Evolutionary conservation across 1,140 invertebrate species (phyloP), one percentile per base, ranked within the genome.

Genomic region (Formica exsecta): DNA sequence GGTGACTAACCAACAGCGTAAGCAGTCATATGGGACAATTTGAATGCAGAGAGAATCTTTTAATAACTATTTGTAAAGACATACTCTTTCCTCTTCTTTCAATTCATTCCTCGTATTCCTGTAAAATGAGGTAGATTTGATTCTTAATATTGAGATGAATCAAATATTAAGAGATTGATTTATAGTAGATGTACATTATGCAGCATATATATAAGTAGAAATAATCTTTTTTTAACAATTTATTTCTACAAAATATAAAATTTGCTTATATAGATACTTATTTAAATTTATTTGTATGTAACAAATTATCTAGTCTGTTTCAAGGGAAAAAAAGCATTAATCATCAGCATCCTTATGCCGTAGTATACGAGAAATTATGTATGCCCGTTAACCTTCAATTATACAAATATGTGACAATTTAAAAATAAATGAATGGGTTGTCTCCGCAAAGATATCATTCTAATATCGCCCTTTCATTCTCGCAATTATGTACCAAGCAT

Each of bases 31-130:
- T 87, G 87, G 80, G 80, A 88, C 62, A 84, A 86, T 89, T 86
- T 80, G 76, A 88, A 88, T 91, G 90, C 88, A 88, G 62, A 57
- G 76, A 79, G 73, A 83, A 90, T 89, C 90, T 92, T 92, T 90
- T 91, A 91, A 89, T 91, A 91, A 85, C 88, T 81, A 48, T 87
- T 88, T 88, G 38, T 59, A 29, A 70, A 44, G 32, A 13, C 87
- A 84, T 64, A 32, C 36, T 90, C 59, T 71, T 32, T 32, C 13
- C 38, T 66, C 25, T 51, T 74, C 48, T 87, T 65, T 75, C 70
- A 74, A 25, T 16, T 70, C 71, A 25, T 61, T 68, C 59, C 48
- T 79, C 74, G n/a, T 68, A 85, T 88, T 8, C 62, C 54, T 16
- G 11, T 73, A 59, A 76, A 87, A 71, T 81, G 51, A 74, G 19